Base-by-base conservation (phyloP, 2,888 invertebrate species). In the Papilio protenor region DNA sequence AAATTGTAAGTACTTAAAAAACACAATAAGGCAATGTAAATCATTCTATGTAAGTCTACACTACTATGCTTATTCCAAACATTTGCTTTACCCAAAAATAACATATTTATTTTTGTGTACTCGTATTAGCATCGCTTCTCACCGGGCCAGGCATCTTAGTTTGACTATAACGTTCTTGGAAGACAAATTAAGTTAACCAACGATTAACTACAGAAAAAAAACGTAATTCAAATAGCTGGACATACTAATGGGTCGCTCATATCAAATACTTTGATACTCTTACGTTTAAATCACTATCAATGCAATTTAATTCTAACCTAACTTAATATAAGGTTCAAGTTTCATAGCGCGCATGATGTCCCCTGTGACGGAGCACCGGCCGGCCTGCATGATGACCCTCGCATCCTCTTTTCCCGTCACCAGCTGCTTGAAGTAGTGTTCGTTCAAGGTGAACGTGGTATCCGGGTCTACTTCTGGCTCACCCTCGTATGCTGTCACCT, bases 331-430 rank as follows among this genome's bases (percentile, higher is more conserved):
- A 59, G 94, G 94, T 85, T 95, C 95, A 79, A 95, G 88, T 83
- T 94, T 91, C 95, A 95, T 95, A 5, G 94, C 95, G 57, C 94
- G 85, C 95, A 94, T 95, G 84, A 95, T 90, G 84, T 95, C 94
- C 2, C 95, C 95, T 0, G 95, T 95, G 83, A 95, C 94, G 2
- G 95, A 94, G 79, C 95, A 95, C 27, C 92, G 84, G 0, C 95
- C 95, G 0, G 95, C 93, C 77, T 95, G 94, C 88, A 95, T 91
- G 81, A 94, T 92, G 78, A 87, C 87, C 18, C 94, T 83, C 0
- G 95, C 83, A 59, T 93, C 91, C 74, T 94, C 94, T 52, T 89
- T 87, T 1, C 95, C 95, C 11, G 84, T 84, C 55, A 95, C 94
- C 79, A 95, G 81, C 82, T 92, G 92, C 73, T 90, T 91, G 87